Percentiles rank a stretch among this genome's conserved stretches.
Evolutionary conservation across 2,888 invertebrate genomes (phyloP).

Genomic region (Drosophila subsilvestris): DNA sequence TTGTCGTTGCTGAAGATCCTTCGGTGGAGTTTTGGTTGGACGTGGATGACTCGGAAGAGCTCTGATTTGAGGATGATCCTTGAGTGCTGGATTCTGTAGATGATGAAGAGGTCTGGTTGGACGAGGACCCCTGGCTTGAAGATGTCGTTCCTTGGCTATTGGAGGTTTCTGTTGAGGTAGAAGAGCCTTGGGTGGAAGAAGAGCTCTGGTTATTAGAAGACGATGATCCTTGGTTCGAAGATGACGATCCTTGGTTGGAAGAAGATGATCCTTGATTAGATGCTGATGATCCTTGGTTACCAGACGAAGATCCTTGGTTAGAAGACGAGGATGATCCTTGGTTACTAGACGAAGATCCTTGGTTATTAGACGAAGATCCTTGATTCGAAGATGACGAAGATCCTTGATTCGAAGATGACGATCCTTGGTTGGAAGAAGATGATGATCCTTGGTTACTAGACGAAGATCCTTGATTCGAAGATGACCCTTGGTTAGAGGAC

Average conservation of each 20-base stretch:
- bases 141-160: slow-evolving; percentile 27
- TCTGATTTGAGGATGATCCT: slow-evolving; percentile 45
- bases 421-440: neutral
- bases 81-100: slow-evolving; percentile 29
- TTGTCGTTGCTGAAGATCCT: slow-evolving; percentile 45
- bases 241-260: neutral
- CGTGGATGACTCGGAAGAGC: slow-evolving; percentile 28
- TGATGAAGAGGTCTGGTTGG: slow-evolving; percentile 34
- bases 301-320: neutral
- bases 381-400: fast-evolving
- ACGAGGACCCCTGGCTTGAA: slow-evolving; percentile 30
- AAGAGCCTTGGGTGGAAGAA: slow-evolving; percentile 27
- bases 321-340: neutral
- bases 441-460: slow-evolving; percentile 5
- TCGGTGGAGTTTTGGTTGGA: slow-evolving; percentile 53
- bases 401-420: neutral
- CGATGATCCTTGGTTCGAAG: neutral
- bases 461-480: slow-evolving; percentile 3
- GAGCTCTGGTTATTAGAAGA: slow-evolving; percentile 40
- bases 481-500: slow-evolving; percentile 5
- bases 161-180: neutral
- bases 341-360: slow-evolving; percentile 14
- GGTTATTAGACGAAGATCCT: neutral
- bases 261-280: slow-evolving; percentile 2
- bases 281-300: slow-evolving; percentile 1